phyloP scores from a whole-genome alignment of 2,888 invertebrate species.

The Polietes domitor region DNA sequence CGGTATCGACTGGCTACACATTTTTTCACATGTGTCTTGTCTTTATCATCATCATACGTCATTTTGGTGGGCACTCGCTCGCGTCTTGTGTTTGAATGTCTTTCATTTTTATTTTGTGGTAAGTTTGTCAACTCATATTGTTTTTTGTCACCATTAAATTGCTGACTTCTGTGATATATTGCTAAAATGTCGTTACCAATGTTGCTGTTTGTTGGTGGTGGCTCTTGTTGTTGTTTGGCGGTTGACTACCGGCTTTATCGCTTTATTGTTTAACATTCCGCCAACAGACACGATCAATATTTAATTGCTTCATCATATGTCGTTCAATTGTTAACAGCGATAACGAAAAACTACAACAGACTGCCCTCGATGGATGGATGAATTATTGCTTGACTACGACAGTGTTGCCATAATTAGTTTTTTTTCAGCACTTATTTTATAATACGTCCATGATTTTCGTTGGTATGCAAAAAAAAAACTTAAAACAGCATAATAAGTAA shows the following conservation, averaged over 20 bases:
- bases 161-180: slow-evolving; percentile 66
- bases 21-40: not conserved
- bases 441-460: no score
- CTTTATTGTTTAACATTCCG: slow-evolving; percentile 65
- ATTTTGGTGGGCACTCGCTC: slow-evolving; percentile 7
- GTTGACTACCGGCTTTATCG: slow-evolving; percentile 60
- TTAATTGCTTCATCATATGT: slow-evolving; percentile 75
- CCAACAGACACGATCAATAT: slow-evolving; percentile 78
- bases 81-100: slow-evolving; percentile 19
- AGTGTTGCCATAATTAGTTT: not conserved
- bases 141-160: slow-evolving; percentile 67
- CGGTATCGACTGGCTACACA: not conserved
- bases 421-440: no score
- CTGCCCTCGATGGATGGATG: not conserved
- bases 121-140: slow-evolving; percentile 67
- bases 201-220: slow-evolving; percentile 39
- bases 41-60: not conserved
- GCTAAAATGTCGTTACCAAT: slow-evolving; percentile 51
- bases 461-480: no score
- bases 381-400: not conserved
- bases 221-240: slow-evolving; percentile 28
- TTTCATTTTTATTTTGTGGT: slow-evolving; percentile 55
- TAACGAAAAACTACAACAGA: not conserved
- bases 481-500: no score
- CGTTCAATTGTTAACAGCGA: slow-evolving; percentile 43